Base-by-base conservation (phyloP, 2,888 invertebrate genomes). In the Drosophila nr. medialis region DNA sequence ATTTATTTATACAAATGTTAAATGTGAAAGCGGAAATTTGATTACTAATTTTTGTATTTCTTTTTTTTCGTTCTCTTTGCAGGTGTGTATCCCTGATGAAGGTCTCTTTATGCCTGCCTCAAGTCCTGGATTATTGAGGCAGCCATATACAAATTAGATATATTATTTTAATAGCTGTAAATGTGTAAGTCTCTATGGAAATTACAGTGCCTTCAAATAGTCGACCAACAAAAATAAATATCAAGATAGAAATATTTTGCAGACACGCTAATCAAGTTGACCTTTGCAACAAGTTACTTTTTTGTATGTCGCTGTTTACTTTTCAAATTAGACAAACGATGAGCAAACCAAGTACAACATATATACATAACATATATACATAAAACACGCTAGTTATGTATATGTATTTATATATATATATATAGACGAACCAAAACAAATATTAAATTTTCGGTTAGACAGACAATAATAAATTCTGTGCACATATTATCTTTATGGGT, bases 41-140 rank as follows among this genome's bases (percentile, higher is more conserved):
- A 61, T 40, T 71, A 63, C 55, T 75, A 64, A 48, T 64, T 56
- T 51, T 53, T 45, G 48, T 53, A 48, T 30, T 65, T 24, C 60
- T 40, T 40, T 30, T 65, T 51, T 58, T 27, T 67, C 27, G 42
- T 66, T 45, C 63, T 49, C 55, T 15, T 88, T 84, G 24, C 71
- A 88, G 87, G 90, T 88, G 83, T 65, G 89, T 88, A 86, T 82
- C 42, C 72, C 38, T 27, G 13, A 36, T 66, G 63, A 67, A 60
- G 51, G 50, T 15, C 21, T 21, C 10, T 67, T 76, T 62, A 73
- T 88, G 87, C 72, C 89, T 87, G 87, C 90, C 87, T 87, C 87
- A 87, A 87, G 90, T 88, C 87, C 87, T 90, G 87, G 87, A 87
- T 90, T 87, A 87, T 87, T 87, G 87, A 90, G 87, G 84, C 88